Base-by-base conservation (phyloP, 1,140 invertebrate species). In the Cyphomyrmex costatus region DNA sequence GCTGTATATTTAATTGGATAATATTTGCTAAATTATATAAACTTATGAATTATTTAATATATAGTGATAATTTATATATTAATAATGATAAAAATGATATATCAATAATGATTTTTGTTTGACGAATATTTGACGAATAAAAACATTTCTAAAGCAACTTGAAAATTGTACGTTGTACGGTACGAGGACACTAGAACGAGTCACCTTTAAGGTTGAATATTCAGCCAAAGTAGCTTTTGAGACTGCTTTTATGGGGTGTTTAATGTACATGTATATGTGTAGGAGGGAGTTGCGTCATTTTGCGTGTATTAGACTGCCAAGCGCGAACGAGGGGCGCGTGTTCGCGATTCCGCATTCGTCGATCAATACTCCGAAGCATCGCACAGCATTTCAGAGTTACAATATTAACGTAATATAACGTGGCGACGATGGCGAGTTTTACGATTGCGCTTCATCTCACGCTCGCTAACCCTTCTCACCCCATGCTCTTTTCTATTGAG, bases 291-390 rank as follows among this genome's bases (percentile, higher is more conserved):
- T 65, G 21, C 51, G 49, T 77, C 71, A 63, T 83, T 83, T 83
- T 70, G 53, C 53, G 79, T 74, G 68, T 83, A 60, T 83, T 82
- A 60, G 66, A 33, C 36, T 70, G 30, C 12, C 68, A 68, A 56
- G 79, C 70, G 53, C n/a, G 68, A 83, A 74, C 33, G 19, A 46
- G 51, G 53, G 53, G 33, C 49, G 65, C 46, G 63, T 53, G 77
- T 19, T 56, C 78, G 66, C 79, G 66, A 82, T 83, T 74, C 66
- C 79, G 79, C 24, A 79, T 46, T 73, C 42, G 79, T 82, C 68
- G 79, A 83, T 83, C 79, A 83, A 83, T 83, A 83, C 51, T 12
- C 19, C 79, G 68, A 46, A 60, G 79, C 79, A 56, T 42, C n/a
- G n/a, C 77, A 49, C 46, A 53, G 51, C 79, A 73, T 83, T 83